phyloP scores from a whole-genome alignment of 1,140 invertebrate species.

The Eumaeus atala region DNA sequence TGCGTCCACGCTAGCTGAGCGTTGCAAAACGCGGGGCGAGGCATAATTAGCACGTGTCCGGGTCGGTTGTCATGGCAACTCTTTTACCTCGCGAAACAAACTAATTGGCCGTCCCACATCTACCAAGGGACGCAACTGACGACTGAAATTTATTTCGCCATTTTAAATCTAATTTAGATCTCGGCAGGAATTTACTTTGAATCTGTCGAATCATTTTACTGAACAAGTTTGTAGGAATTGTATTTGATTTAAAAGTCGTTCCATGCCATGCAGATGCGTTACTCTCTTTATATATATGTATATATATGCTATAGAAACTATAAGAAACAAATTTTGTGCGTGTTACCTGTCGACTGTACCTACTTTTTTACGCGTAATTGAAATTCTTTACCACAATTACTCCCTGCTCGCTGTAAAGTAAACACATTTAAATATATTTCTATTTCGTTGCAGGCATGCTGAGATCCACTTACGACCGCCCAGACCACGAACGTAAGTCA shows the following conservation, averaged over 20 bases:
- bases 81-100: conserved; percentile 44
- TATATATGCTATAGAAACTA: no score
- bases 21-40: conserved; percentile 41
- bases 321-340: no score
- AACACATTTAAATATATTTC: conserved; percentile 19
- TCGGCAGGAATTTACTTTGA: no score
- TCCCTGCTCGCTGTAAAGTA: neutral
- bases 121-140: conserved; percentile 28
- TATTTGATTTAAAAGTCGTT: no score
- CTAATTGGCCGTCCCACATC: conserved; percentile 50
- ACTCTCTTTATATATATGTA: no score
- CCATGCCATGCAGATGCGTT: no score
- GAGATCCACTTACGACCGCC: conserved; percentile 64
- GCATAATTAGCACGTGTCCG: conserved; percentile 46
- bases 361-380: no score
- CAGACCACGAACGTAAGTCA: conserved; percentile 68
- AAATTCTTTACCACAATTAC: no score
- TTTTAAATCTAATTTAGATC: neutral
- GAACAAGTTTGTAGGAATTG: no score
- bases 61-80: conserved; percentile 48
- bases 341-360: no score
- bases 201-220: neutral
- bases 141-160: conserved; percentile 26
- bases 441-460: conserved; percentile 62
- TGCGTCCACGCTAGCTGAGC: conserved; percentile 29